Percentiles rank a stretch among this genome's conserved stretches.
Conservation (phyloP, 2,797 vertebrate genomes). For the Sibirionetta formosa region DNA sequence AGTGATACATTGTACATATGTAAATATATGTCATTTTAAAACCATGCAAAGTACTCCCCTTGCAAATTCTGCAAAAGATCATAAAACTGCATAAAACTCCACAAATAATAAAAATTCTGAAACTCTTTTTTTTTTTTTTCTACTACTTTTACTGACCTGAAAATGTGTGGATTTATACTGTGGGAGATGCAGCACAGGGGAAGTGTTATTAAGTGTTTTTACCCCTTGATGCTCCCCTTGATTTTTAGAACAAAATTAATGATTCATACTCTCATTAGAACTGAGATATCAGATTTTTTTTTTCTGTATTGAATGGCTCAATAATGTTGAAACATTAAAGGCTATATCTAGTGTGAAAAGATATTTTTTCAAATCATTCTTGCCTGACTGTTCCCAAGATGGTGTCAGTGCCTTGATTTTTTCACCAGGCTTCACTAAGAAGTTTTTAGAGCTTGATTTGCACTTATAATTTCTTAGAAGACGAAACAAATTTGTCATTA, state of each 20-base stretch:
- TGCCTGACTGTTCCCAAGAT: not conserved
- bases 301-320: not conserved
- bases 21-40: not conserved
- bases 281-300: not conserved
- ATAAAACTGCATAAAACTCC: not conserved
- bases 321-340: not conserved
- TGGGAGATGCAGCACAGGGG: not conserved
- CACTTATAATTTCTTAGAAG: not conserved
- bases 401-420: accelerated
- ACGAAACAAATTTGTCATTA: not conserved
- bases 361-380: not conserved
- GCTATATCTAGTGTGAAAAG: not conserved
- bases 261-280: not conserved
- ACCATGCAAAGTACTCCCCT: not conserved
- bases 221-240: not conserved
- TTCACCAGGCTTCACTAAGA: not conserved
- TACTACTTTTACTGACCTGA: not conserved
- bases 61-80: not conserved
- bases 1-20: not conserved
- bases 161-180: not conserved
- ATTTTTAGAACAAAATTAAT: not conserved
- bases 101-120: not conserved
- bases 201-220: not conserved
- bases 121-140: not conserved
- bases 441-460: not conserved